Base-by-base conservation (phyloP, 2,888 invertebrate species). In the Fabriciana adippe region DNA sequence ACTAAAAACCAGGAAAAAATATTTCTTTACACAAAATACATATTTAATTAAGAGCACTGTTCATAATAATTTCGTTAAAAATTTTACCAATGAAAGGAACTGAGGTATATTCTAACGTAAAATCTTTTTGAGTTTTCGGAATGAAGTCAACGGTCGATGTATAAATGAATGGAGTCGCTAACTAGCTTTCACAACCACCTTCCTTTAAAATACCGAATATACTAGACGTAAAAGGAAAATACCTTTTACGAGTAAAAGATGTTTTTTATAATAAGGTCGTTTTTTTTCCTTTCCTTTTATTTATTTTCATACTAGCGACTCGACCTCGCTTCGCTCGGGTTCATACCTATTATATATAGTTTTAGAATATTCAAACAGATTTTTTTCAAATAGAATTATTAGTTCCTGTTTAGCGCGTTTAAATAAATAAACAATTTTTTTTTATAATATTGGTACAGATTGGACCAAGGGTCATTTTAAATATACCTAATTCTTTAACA, bases 201-300 rank as follows among this genome's bases (percentile, higher is more conserved):
- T 56, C 18, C 3, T 1, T 18, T 53, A 13, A 6, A 53, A 53
- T 18, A 18, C 8, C 11, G 21, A 21, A 18, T 13, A 16, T 4
- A 59, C 3, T 50, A 50, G 18, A 41, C 16, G 31, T 50, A 18
- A 61, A 61, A 16, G 48, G 48, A 63, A 60, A 68, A 47, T 48
- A 64, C 50, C 55, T 65, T 59, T 61, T 65, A 65, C 16, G 60
- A 50, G 50, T 41, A 54, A 21, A 65, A 55, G 55, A 68, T 60
- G 56, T 59, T 59, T 68, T 59, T 59, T 68, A 8, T 64, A 55
- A 60, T 64, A 48, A 16, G 41, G 47, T 50, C 35, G 21, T 31
- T 21, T 47, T 55, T 41, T 56, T 59, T 51, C 45, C 53, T 67
- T 61, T 41, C 45, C 45, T 56, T 67, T 55, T 41, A 61, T 55